Conservation (phyloP, 2,113 vertebrate genomes). For the Poeciliopsis occidentalis region DNA sequence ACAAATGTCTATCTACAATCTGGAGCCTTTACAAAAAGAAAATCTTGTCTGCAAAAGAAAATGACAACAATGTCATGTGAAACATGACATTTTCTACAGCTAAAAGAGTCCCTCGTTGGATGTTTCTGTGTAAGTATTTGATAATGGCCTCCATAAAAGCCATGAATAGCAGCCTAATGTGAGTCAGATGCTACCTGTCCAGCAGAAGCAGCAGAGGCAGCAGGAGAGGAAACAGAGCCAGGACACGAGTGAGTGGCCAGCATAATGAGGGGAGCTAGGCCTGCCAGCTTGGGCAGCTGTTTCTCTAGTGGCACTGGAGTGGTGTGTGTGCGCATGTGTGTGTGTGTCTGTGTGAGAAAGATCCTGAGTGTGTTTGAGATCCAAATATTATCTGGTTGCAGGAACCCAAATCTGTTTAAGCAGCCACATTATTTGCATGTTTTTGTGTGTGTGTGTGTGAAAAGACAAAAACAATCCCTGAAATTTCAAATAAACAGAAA, state of each 20-base stretch:
- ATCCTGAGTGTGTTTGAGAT: constrained; percentile 23
- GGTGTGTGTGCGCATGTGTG: constrained; percentile 30
- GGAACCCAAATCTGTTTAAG: neutral
- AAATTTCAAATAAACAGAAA: neutral
- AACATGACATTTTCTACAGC: constrained; percentile 40
- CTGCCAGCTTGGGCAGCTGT: constrained; percentile 70
- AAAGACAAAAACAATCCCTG: neutral
- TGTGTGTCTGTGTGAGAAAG: no score
- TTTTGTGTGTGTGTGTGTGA: no score
- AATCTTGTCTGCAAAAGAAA: neutral
- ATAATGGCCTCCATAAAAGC: constrained; percentile 71
- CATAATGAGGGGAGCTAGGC: constrained; percentile 69
- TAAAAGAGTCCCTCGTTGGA: constrained; percentile 37
- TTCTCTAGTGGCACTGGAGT: constrained; percentile 49
- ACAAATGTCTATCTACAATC: neutral
- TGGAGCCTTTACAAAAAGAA: neutral
- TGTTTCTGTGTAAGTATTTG: constrained; percentile 58
- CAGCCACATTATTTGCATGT: neutral
- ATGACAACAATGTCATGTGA: neutral
- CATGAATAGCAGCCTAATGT: constrained; percentile 77
- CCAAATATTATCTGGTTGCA: constrained; percentile 1
- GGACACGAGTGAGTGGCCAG: constrained; percentile 72
- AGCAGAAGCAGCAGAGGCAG: constrained; percentile 68
- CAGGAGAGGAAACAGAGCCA: constrained; percentile 61
- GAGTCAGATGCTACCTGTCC: constrained; percentile 80